Evolutionary conservation across 2,797 vertebrate species (phyloP).

Genomic region (Gymnodraco acuticeps): DNA sequence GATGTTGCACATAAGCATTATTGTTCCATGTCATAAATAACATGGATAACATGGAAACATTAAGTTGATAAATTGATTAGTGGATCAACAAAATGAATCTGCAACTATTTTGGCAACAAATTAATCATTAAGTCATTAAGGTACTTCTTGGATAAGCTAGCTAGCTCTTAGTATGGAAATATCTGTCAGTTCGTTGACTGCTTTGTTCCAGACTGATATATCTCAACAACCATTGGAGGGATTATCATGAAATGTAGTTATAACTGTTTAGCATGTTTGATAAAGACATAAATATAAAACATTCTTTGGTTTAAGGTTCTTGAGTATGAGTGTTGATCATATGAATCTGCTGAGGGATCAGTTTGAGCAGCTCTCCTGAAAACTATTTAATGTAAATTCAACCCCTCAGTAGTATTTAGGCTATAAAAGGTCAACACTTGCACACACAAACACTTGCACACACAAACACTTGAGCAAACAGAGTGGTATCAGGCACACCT

Average conservation of each 20-base stretch:
- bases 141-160: no score
- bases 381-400: neutral
- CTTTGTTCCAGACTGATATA: neutral
- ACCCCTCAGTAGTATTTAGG: neutral
- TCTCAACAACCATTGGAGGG: neutral
- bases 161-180: no score
- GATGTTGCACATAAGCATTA: neutral
- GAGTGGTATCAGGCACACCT: slow-evolving; percentile 45
- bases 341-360: neutral
- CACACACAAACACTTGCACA: neutral
- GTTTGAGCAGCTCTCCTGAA: neutral
- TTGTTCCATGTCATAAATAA: neutral
- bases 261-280: neutral
- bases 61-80: no score
- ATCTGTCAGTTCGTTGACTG: neutral
- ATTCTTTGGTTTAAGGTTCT: neutral
- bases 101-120: neutral
- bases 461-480: slow-evolving; percentile 20
- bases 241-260: neutral
- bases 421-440: slow-evolving; percentile 11
- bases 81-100: no score
- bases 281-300: neutral
- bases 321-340: neutral
- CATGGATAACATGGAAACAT: neutral
- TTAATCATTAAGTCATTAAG: neutral